phyloP scores from a whole-genome alignment of 1,140 invertebrate species.

The Bombus soroeensis region DNA sequence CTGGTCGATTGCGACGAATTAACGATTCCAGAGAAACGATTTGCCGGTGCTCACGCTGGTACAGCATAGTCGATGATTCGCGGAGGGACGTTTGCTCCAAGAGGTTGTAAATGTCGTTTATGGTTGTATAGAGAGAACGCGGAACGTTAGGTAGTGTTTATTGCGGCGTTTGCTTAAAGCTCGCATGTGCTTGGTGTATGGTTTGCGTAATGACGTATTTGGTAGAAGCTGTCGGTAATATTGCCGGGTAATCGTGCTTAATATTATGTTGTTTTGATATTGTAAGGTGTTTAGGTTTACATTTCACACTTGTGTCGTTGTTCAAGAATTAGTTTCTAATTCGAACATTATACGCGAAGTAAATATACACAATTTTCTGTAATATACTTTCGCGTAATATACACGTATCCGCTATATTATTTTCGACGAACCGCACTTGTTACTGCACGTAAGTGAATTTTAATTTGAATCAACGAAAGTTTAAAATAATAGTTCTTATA shows the following conservation, averaged over 20 bases:
- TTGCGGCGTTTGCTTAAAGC: slow-evolving; percentile 12
- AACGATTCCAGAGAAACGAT: slow-evolving; percentile 39
- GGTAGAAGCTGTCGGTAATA: neutral
- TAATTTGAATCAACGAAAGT: neutral
- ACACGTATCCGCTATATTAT: neutral
- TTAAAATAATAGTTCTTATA: no score
- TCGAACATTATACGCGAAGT: neutral
- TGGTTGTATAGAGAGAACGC: neutral
- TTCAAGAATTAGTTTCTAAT: neutral
- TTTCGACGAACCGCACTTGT: no score
- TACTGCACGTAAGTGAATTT: neutral
- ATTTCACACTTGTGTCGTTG: neutral
- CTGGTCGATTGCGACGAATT: slow-evolving; percentile 31
- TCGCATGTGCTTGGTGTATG: slow-evolving; percentile 17
- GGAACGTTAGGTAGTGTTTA: neutral
- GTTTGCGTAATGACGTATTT: slow-evolving; percentile 14
- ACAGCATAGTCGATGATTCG: neutral
- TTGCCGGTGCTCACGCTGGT: neutral
- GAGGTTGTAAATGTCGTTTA: slow-evolving; percentile 10
- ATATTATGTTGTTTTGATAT: neutral
- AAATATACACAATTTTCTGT: no score
- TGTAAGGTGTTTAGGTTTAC: neutral
- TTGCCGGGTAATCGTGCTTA: slow-evolving; percentile 1
- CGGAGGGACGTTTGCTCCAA: neutral
- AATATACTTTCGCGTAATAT: neutral